Base-by-base conservation (phyloP, 1,140 invertebrate genomes). In the Dreissena rostriformis region DNA sequence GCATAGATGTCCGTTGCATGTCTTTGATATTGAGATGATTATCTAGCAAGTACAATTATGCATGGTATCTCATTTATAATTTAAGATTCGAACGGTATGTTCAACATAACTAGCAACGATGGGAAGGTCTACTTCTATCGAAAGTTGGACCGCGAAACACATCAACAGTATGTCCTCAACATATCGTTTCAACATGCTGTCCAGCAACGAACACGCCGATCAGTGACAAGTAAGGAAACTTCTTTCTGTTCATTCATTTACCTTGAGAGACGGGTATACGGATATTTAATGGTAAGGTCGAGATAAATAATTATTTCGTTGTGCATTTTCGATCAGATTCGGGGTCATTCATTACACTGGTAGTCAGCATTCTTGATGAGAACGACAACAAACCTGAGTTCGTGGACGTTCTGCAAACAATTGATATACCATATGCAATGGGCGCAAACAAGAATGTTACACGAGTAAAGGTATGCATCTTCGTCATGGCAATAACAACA, bases 381-480 rank as follows among this genome's bases (percentile, higher is more conserved):
- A 73, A 81, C 12, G 79, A 81, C 51, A 81, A 81, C 26, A 53
- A 53, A 7, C 79, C 79, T 17, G 12, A 51, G 28, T 81, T 81
- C 51, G n/a, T 53, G 15, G 8, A 22, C 10, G 29, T 29, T 17
- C 77, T 57, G 22, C 19, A 70, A 65, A 29, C n/a, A 12, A 72
- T 81, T 28, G 55, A 57, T 1, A 70, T 81, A 26, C 79, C 79
- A 5, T 51, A 53, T 51, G 52, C 61, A 57, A 57, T 66, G 15
- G 61, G 57, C 12, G 68, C 79, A 15, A 73, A 73, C 26, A 55
- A 73, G 49, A 17, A 65, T 72, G 79, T 81, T 1, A 67, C 66
- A 8, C 26, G n/a, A 19, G 17, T 81, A 7, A 63, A 72, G 70
- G 79, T 73, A 70, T 53, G 29, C 7, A 39, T 39, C 39, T 39